Conservation (phyloP, 2,888 invertebrate genomes). For the Chloroclystis v-ata region DNA sequence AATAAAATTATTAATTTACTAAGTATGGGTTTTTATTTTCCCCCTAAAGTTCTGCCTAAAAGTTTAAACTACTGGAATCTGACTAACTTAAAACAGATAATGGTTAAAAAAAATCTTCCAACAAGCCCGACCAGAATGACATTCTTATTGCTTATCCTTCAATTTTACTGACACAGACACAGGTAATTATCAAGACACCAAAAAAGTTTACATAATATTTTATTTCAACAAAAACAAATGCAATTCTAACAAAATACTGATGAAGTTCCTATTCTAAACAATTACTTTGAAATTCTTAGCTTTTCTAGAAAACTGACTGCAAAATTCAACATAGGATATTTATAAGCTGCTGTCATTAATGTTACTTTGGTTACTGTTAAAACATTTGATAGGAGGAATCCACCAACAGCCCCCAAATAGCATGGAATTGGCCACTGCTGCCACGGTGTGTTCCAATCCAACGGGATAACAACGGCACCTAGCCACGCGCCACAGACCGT, state of each 20-base stretch:
- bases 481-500: slow-evolving; percentile 88
- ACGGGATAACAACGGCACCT: slow-evolving; percentile 89
- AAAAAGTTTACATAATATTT: too few species aligned
- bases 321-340: slow-evolving; percentile 54
- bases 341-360: slow-evolving; percentile 52
- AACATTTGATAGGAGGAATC: slow-evolving; percentile 78
- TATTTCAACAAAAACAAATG: slow-evolving; percentile 6
- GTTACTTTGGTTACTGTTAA: slow-evolving; percentile 69
- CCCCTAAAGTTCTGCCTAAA: too few species aligned
- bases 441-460: slow-evolving; percentile 95
- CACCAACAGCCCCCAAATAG: slow-evolving; percentile 81
- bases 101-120: too few species aligned
- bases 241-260: slow-evolving; percentile 15
- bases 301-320: slow-evolving; percentile 52
- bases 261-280: slow-evolving; percentile 3
- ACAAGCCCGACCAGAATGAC: too few species aligned
- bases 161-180: background rate
- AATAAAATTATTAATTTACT: slow-evolving; percentile 78
- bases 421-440: slow-evolving; percentile 89
- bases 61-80: too few species aligned
- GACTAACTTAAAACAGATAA: too few species aligned
- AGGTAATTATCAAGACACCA: background rate
- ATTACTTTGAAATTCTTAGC: slow-evolving; percentile 47
- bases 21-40: slow-evolving; percentile 36
- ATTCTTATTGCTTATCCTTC: too few species aligned